Evolutionary conservation across 2,888 invertebrate genomes (phyloP).

Genomic region (Hydroisotoma schaefferi): DNA sequence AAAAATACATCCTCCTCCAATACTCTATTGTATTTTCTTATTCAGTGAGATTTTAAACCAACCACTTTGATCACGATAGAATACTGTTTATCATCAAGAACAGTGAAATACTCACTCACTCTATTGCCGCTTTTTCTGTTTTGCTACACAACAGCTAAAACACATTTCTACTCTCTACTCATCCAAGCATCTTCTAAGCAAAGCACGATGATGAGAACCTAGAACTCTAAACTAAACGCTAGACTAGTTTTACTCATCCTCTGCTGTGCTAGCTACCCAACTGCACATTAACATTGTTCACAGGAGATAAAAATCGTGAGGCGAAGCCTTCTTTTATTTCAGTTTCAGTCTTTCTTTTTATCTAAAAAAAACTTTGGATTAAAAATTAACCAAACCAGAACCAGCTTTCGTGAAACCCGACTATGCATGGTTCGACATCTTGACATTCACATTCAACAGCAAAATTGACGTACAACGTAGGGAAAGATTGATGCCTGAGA

Average conservation of each 20-base stretch:
- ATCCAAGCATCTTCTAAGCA: not conserved
- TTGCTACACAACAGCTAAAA: not conserved
- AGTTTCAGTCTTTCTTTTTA: too few relatives aligned
- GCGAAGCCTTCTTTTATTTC: not conserved
- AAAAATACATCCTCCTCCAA: too few relatives aligned
- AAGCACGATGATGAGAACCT: not conserved
- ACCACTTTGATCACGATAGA: too few relatives aligned
- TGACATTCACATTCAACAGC: not conserved
- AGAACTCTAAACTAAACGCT: not conserved
- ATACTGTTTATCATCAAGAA: too few relatives aligned
- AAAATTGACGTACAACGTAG: not conserved
- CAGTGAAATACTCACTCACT: too few relatives aligned
- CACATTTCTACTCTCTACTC: not conserved
- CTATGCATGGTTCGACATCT: not conserved
- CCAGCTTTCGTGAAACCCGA: not conserved
- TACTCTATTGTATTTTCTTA: too few relatives aligned
- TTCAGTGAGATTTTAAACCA: too few relatives aligned
- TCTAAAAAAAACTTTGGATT: not conserved
- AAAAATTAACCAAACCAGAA: conserved; percentile 2
- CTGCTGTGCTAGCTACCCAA: too few relatives aligned
- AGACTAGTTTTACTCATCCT: not conserved
- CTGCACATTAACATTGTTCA: too few relatives aligned
- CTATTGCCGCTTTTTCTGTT: too few relatives aligned
- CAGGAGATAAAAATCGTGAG: not conserved
- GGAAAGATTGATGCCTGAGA: too few relatives aligned